Evolutionary conservation across 2,797 vertebrate species (phyloP).

Genomic region (Acrossocheilus wenchowensis): DNA sequence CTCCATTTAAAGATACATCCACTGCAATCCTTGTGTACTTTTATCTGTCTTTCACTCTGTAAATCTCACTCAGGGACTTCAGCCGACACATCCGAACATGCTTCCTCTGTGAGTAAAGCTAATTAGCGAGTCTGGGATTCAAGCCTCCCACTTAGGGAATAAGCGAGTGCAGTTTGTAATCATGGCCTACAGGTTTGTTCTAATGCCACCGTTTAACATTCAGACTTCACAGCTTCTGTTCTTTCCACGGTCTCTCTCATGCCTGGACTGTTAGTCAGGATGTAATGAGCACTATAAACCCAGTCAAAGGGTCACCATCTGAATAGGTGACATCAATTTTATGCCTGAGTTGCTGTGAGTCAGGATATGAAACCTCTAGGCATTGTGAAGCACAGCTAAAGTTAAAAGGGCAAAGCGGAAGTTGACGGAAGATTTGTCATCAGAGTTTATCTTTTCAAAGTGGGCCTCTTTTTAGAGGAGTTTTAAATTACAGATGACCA

Average conservation of each 20-base stretch:
- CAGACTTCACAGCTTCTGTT: background rate
- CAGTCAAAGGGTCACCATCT: conserved; percentile 65
- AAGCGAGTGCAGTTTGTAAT: conserved; percentile 38
- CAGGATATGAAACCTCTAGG: conserved; percentile 67
- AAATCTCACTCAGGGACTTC: conserved; percentile 53
- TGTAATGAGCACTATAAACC: conserved; percentile 60
- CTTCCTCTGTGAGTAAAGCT: conserved; percentile 47
- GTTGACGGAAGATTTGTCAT: conserved; percentile 75
- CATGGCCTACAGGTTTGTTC: conserved; percentile 67
- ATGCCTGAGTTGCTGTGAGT: conserved; percentile 73
- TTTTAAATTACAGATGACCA: conserved; percentile 8
- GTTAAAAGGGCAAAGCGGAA: conserved; percentile 75
- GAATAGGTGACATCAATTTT: conserved; percentile 74
- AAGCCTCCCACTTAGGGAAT: conserved; percentile 49
- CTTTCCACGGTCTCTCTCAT: conserved; percentile 53
- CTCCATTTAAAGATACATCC: conserved; percentile 46
- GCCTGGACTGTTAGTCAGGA: conserved; percentile 68
- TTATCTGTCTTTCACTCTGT: conserved; percentile 38
- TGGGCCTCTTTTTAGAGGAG: background rate
- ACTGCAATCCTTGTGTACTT: conserved; percentile 20
- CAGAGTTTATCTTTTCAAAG: conserved; percentile 39
- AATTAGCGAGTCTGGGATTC: conserved; percentile 51
- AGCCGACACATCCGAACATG: conserved; percentile 50
- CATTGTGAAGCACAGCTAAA: conserved; percentile 65
- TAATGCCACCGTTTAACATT: conserved; percentile 38